Evolutionary conservation across 1,140 invertebrate genomes (phyloP).

Genomic region (Eubasilissa regina): DNA sequence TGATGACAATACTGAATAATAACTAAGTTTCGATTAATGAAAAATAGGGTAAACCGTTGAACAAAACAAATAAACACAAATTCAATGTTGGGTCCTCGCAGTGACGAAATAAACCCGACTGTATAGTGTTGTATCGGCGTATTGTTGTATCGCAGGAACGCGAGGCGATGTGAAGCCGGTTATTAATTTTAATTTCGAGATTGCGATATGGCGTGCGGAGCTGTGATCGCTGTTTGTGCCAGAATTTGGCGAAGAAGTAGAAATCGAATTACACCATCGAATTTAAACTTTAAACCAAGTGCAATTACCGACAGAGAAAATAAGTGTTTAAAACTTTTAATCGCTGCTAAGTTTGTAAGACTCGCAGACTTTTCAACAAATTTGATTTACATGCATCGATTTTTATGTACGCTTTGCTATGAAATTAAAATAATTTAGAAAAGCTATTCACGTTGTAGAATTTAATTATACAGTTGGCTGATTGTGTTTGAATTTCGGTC

Average conservation of each 20-base stretch:
- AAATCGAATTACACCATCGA: constrained; percentile 61
- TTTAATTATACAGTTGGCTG: constrained; percentile 18
- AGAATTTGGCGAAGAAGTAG: constrained; percentile 58
- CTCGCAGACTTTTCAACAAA: constrained; percentile 58
- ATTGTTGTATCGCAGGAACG: constrained; percentile 11
- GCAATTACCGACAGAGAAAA: constrained; percentile 60
- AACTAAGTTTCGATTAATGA: no score
- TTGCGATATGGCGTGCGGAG: constrained; percentile 59
- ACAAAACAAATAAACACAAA: no score
- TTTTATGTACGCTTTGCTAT: constrained; percentile 28
- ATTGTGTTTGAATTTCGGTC: background rate
- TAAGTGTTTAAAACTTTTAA: constrained; percentile 61
- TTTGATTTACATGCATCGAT: constrained; percentile 59
- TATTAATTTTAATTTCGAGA: constrained; percentile 60
- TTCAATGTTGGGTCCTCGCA: background rate
- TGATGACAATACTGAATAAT: no score
- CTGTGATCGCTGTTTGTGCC: constrained; percentile 53
- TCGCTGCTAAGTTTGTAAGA: constrained; percentile 57
- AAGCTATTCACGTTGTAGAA: constrained; percentile 7
- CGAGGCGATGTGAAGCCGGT: constrained; percentile 39
- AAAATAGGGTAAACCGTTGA: no score
- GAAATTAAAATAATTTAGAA: constrained; percentile 41
- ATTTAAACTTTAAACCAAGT: constrained; percentile 60
- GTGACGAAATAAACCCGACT: constrained; percentile 13
- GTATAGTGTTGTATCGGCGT: constrained; percentile 10